Evolutionary conservation across 1,140 invertebrate species (phyloP).

Genomic region (Homalodisca vitripennis): DNA sequence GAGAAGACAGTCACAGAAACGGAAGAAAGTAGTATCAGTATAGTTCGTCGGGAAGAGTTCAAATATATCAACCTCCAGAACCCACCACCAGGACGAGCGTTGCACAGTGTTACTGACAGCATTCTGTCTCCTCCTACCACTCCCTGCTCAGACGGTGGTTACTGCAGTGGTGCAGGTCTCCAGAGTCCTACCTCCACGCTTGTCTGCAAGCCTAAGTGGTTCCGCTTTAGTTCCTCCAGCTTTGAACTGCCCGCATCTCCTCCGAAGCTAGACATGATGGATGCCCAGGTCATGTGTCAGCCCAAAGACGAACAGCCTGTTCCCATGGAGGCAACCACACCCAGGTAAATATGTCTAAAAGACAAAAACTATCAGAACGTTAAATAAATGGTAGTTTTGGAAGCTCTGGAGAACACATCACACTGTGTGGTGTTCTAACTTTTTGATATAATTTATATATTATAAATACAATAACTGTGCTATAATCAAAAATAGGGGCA

Average conservation of each 20-base stretch:
- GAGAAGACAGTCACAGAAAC: background rate
- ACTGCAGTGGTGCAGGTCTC: background rate
- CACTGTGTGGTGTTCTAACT: too few relatives aligned
- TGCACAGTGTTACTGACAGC: conserved; percentile 22
- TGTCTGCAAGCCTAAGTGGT: conserved; percentile 29
- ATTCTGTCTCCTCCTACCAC: conserved; percentile 33
- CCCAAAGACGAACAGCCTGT: background rate
- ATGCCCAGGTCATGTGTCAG: conserved; percentile 24
- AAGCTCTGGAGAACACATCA: too few relatives aligned
- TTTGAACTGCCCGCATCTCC: conserved; percentile 21
- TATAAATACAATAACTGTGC: too few relatives aligned
- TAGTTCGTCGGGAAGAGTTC: conserved; percentile 10
- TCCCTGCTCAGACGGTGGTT: conserved; percentile 33
- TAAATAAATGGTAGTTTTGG: too few relatives aligned
- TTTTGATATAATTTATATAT: too few relatives aligned
- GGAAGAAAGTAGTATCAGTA: conserved; percentile 17
- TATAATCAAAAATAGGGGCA: too few relatives aligned
- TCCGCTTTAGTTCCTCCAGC: conserved; percentile 29
- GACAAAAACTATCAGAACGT: too few relatives aligned
- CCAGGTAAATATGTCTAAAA: background rate
- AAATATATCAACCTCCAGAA: conserved; percentile 1
- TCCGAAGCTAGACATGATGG: conserved; percentile 24
- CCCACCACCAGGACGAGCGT: background rate
- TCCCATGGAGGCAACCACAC: background rate
- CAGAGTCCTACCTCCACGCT: conserved; percentile 16